Conservation (phyloP, 2,888 invertebrate genomes). For the Ornithoptera priamus region DNA sequence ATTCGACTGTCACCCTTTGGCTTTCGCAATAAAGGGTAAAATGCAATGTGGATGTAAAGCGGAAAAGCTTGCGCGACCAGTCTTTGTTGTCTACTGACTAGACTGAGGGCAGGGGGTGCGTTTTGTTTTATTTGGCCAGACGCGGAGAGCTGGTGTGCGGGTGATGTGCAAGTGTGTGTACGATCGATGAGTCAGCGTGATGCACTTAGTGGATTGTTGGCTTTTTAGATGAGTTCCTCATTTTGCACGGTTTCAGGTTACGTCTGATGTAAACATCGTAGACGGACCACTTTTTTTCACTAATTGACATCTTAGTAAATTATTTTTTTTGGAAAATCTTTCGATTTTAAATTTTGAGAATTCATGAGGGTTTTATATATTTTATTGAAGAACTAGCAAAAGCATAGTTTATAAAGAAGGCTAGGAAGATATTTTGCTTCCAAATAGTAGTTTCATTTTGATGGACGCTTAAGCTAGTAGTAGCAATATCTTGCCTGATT, state of each 20-base stretch:
- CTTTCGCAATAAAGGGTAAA: constrained; percentile 34
- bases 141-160: constrained; percentile 43
- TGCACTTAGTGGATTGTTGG: constrained; percentile 40
- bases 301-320: neutral
- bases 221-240: constrained; percentile 15
- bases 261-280: constrained; percentile 3
- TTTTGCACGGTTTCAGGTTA: constrained; percentile 1
- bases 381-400: too few species aligned
- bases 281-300: neutral
- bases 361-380: too few species aligned
- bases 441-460: too few species aligned
- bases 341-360: too few species aligned
- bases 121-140: constrained; percentile 73
- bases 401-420: too few species aligned
- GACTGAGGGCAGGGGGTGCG: constrained; percentile 60
- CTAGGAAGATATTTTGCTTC: too few species aligned
- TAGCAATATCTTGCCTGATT: too few species aligned
- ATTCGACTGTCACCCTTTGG: constrained; percentile 34
- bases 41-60: constrained; percentile 33
- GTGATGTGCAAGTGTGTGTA: constrained; percentile 38
- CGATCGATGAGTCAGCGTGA: constrained; percentile 47
- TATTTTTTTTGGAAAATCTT: too few species aligned
- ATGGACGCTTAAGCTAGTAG: too few species aligned
- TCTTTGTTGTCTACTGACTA: constrained; percentile 77
- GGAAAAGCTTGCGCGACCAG: constrained; percentile 51